Evolutionary conservation across 2,113 vertebrate species (phyloP).

Genomic region (Scomber japonicus): DNA sequence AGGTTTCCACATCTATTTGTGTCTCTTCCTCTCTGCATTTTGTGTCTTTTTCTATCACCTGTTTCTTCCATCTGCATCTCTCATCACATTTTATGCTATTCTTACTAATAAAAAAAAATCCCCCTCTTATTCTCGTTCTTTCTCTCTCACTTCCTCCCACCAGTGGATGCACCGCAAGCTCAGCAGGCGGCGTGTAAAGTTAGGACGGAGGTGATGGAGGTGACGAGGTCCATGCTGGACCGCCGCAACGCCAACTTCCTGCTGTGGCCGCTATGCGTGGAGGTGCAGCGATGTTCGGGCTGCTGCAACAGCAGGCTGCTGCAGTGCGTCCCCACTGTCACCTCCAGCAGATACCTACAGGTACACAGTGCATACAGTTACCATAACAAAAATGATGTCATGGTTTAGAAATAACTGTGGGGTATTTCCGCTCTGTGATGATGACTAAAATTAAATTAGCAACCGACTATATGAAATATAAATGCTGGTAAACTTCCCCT

Average conservation of each 20-base stretch:
- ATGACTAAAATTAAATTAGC: background rate
- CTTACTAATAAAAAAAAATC: background rate
- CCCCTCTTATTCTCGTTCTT: background rate
- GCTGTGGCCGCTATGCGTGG: constrained; percentile 94
- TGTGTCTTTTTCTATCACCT: background rate
- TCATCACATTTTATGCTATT: background rate
- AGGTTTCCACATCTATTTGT: constrained; percentile 37
- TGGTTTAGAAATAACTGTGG: background rate
- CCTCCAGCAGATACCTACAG: constrained; percentile 86
- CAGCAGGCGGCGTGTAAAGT: constrained; percentile 92
- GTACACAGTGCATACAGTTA: constrained; percentile 37
- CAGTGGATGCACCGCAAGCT: constrained; percentile 85
- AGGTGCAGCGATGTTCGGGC: constrained; percentile 96
- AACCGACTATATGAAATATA: too few species aligned
- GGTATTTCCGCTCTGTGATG: too few species aligned
- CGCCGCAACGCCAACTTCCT: constrained; percentile 92
- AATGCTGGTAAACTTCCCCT: too few species aligned
- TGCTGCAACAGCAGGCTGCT: constrained; percentile 90
- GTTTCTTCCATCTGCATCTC: background rate
- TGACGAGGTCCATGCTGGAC: constrained; percentile 92
- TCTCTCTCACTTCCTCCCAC: constrained; percentile 59
- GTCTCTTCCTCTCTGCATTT: constrained; percentile 13
- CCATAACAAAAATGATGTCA: background rate
- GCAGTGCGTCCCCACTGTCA: constrained; percentile 88
- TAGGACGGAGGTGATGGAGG: constrained; percentile 92